Evolutionary conservation across 1,140 invertebrate species (phyloP).

Genomic region (Panagrolaimus sp.): DNA sequence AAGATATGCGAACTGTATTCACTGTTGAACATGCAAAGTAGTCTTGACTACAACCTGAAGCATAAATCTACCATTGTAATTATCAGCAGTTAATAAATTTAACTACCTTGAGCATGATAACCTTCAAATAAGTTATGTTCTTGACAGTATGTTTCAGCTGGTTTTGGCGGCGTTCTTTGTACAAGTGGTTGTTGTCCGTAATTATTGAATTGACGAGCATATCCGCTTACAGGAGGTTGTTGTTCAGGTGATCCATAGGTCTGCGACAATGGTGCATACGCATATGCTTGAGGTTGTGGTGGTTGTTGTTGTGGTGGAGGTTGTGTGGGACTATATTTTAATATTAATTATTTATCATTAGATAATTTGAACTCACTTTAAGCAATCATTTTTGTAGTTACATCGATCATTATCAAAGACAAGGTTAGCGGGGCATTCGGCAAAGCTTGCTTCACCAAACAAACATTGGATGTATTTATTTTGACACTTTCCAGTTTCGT

Average conservation of each 20-base stretch:
- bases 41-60: constrained; percentile 12
- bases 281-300: background rate
- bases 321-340: constrained; percentile 12
- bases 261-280: background rate
- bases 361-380: constrained; percentile 19
- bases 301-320: constrained; percentile 1
- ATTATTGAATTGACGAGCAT: background rate
- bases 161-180: background rate
- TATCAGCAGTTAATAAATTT: too few relatives aligned
- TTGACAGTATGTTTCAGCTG: constrained; percentile 4
- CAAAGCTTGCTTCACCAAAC: constrained; percentile 19
- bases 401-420: constrained; percentile 23
- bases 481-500: constrained; percentile 16
- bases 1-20: background rate
- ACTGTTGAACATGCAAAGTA: constrained; percentile 18
- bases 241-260: background rate
- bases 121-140: constrained; percentile 16
- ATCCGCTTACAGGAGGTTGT: background rate
- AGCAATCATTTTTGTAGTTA: constrained; percentile 16
- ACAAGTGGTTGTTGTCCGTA: background rate
- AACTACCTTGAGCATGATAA: background rate
- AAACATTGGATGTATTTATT: constrained; percentile 22
- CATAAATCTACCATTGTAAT: too few relatives aligned
- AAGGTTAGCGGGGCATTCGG: constrained; percentile 18
- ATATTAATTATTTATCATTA: constrained; percentile 12